Percentiles rank a stretch among this genome's conserved stretches.
phyloP scores from a whole-genome alignment of 1,140 invertebrate species.

The Brachionus manjavacas region DNA sequence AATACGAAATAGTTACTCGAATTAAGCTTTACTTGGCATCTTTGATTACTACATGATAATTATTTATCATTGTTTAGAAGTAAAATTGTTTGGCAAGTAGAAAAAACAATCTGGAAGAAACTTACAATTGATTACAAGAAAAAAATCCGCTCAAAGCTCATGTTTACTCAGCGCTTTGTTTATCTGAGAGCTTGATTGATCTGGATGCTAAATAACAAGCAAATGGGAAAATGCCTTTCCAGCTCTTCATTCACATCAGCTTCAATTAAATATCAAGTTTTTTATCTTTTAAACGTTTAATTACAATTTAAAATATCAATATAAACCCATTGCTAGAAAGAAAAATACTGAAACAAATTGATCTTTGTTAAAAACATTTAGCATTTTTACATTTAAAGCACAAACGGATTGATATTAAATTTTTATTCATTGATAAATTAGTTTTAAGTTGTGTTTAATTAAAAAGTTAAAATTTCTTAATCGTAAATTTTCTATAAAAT shows the following conservation, averaged over 20 bases:
- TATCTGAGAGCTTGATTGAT: background rate
- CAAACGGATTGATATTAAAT: no score
- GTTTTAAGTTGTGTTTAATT: no score
- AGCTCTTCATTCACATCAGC: background rate
- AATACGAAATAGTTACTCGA: background rate
- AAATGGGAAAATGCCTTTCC: background rate
- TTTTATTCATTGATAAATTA: no score
- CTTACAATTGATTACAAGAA: background rate
- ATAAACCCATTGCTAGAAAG: no score
- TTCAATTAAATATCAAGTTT: background rate
- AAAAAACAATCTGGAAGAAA: constrained; percentile 18
- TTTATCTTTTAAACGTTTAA: background rate
- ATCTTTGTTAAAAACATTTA: background rate
- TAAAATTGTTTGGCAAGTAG: background rate
- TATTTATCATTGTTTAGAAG: background rate
- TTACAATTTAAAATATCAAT: background rate
- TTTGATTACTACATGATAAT: constrained; percentile 17
- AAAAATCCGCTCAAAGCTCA: background rate
- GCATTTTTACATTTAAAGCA: no score
- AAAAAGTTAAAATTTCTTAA: no score
- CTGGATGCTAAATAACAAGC: constrained; percentile 4
- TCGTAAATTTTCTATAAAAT: no score
- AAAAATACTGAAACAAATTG: background rate
- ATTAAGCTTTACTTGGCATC: background rate
- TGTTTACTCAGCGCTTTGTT: background rate